Base-by-base conservation (phyloP, 53 echinoderm and acorn worm genomes). In the Apostichopus leukothele region DNA sequence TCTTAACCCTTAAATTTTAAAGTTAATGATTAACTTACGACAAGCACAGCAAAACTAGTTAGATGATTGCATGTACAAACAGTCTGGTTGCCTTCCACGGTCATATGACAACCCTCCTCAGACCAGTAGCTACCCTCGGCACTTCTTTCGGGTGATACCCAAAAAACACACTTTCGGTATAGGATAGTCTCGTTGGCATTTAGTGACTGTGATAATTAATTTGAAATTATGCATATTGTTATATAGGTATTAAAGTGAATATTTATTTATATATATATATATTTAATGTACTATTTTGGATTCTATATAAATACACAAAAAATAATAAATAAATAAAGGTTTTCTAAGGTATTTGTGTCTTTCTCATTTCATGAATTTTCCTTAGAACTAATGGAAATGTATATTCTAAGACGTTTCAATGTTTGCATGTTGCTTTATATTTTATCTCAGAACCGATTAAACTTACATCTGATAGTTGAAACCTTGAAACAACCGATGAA, bases 21-120 rank as follows among this genome's bases (percentile, higher is more conserved):
- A 71, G 18, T 71, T 71, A 71, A 71, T n/a, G 71, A 71, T 57
- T 57, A 57, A 57, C 71, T 71, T 71, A 71, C 71, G 3, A 71
- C 71, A 16, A 71, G 71, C n/a, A 71, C 71, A 19, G 71, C 71
- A 19, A 71, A 71, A 19, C 71, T 71, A n/a, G 71, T 71, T 6
- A 71, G 71, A 16, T 71, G 71, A n/a, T 71, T 71, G 18, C 71
- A 71, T n/a, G 71, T 71, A n/a, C 71, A 71, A 16, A 71, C 18
- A 6, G 71, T 71, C 71, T 71, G 71, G 71, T 71, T 71, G 6
- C 6, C 18, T 4, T 71, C 5, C 18, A n/a, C 18, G 18, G 71
- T 16, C 18, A 19, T 71, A 6, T 14, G 6, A 19, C 71, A 71
- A 16, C 71, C 71, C 6, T 71, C 18, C 6, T 71, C 71, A 71